Conservation (phyloP, 1,140 invertebrate species). For the Neodiprion fabricii region DNA sequence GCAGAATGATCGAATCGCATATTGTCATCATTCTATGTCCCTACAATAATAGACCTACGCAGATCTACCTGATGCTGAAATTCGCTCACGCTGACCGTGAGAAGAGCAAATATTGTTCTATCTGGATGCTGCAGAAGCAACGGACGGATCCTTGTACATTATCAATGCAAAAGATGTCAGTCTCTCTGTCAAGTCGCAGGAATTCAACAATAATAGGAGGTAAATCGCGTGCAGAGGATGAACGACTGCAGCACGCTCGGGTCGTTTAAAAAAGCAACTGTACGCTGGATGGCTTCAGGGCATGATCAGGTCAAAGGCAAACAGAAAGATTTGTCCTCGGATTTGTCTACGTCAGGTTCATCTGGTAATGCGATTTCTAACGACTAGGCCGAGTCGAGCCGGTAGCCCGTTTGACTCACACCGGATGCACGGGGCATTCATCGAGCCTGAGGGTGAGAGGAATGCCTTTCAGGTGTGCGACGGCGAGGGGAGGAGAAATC, state of each 20-base stretch:
- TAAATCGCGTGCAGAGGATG: not conserved
- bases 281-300: too few species aligned
- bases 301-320: constrained; percentile 2
- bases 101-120: too few species aligned
- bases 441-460: not conserved
- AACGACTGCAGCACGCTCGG: not conserved
- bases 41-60: too few species aligned
- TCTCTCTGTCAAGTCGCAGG: too few species aligned
- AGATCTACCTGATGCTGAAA: too few species aligned
- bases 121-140: too few species aligned
- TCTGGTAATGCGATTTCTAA: constrained; percentile 7
- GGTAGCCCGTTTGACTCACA: not conserved
- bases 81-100: too few species aligned
- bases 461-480: constrained; percentile 1
- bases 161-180: too few species aligned
- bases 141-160: too few species aligned
- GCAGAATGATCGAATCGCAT: too few species aligned
- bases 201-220: not conserved
- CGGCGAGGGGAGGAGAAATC: not conserved
- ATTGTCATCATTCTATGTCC: too few species aligned
- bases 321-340: not conserved
- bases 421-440: not conserved
- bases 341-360: not conserved
- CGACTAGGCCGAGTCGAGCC: not conserved
- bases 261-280: not conserved